Base-by-base conservation (phyloP, 2,113 vertebrate species). In the Sardina pilchardus region DNA sequence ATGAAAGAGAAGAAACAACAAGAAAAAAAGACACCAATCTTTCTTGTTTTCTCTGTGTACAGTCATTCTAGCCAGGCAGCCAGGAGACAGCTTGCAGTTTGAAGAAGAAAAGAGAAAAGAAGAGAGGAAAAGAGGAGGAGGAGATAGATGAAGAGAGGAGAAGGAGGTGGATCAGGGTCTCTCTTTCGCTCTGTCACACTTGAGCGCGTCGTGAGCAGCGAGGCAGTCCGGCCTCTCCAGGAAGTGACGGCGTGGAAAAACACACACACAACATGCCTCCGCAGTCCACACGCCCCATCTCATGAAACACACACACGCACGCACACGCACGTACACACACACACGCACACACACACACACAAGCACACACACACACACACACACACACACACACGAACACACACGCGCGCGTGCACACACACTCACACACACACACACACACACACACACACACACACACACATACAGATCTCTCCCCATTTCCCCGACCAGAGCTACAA, bases 191-290 rank as follows among this genome's bases (percentile, higher is more conserved):
- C 63, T 67, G 63, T 67, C 63, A 67, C 63, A 30, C 63, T 67
- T 6, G 7, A 12, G 0, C 30, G 63, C n/a, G n/a, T 67, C 1
- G 26, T 9, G 63, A 67, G n/a, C 63, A 9, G 21, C 19, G 53
- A 59, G 53, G 5, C 53, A 59, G 53, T 24, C 26, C 30, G 63
- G 63, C 26, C 26, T 30, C 63, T 67, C 26, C 63, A 67, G 63
- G n/a, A 67, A 67, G 63, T 67, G 63, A 67, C 63, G 53, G 53
- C 4, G 53, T 59, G 53, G 53, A 67, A 67, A 67, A 67, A 30
- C n/a, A 67, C n/a, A 67, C 63, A 67, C 63, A n/a, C n/a, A 67
- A 67, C 59, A 67, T 67, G 59, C 24, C 59, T 26, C 59, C n/a
- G 7, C 59, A 67, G 7, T 67, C 59, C 10, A 9, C 26, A 59